These are phyloP conservation scores for Microcebus murinus DNA, from an alignment of 2,113 vertebrate species.

Conservation along the genomic window DNA sequence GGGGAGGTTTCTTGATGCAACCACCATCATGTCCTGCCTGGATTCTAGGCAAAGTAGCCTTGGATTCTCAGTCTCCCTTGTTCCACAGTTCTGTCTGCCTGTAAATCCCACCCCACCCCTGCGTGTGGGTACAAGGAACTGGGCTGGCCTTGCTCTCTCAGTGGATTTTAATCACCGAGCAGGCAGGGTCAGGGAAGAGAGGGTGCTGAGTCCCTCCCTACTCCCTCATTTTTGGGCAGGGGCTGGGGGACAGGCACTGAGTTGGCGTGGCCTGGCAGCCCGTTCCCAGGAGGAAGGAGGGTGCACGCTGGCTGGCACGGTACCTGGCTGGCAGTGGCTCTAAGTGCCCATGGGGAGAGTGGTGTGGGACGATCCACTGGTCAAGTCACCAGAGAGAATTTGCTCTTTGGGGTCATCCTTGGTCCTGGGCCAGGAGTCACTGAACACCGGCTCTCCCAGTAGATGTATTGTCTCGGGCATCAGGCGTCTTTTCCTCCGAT, in stretches of 20 bases:
- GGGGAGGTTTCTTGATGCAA: accelerated
- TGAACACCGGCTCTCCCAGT: neutral
- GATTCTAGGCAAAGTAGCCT: neutral
- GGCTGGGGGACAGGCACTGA: neutral
- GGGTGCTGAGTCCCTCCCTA: neutral
- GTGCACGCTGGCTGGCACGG: too few species aligned
- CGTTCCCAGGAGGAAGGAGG: neutral
- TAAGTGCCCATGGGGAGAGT: neutral
- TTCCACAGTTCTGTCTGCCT: neutral
- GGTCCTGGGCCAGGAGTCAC: neutral
- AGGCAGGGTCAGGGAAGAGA: neutral
- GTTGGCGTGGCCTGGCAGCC: neutral
- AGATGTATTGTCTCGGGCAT: neutral
- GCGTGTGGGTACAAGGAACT: neutral
- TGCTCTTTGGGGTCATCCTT: neutral
- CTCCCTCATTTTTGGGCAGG: neutral
- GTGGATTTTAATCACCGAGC: neutral
- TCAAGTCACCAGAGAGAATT: neutral
- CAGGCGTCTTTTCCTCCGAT: neutral
- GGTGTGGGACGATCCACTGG: too few species aligned
- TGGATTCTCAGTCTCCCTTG: too few species aligned
- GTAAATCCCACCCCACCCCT: neutral
- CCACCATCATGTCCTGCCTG: neutral
- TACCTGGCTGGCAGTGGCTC: neutral
- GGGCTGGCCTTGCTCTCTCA: neutral